phyloP scores from a whole-genome alignment of 1,140 invertebrate genomes.

The Psilanteris sp. region DNA sequence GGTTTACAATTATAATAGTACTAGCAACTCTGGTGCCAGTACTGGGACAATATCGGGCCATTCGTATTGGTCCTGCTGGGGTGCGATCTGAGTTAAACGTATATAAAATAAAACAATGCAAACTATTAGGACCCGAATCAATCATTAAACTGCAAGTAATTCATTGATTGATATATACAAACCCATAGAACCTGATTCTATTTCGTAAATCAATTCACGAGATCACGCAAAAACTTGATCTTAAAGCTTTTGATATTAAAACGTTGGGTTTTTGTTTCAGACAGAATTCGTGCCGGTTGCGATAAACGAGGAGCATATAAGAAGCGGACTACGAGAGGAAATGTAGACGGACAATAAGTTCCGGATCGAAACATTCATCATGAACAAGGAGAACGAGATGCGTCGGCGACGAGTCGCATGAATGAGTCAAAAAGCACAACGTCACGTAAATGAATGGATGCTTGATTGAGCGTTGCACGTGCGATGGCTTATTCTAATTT shows the following conservation, averaged over 20 bases:
- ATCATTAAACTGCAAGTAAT: constrained; percentile 28
- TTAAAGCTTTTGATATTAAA: constrained; percentile 41
- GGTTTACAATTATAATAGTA: too few relatives aligned
- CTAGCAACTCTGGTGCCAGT: too few relatives aligned
- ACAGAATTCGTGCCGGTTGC: constrained; percentile 19
- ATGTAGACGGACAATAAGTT: constrained; percentile 44
- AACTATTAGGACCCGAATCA: constrained; percentile 38
- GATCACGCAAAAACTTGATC: too few relatives aligned
- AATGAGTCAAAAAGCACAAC: constrained; percentile 26
- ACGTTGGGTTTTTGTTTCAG: constrained; percentile 38
- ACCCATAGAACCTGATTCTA: too few relatives aligned
- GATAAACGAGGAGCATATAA: constrained; percentile 11
- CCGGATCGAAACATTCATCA: constrained; percentile 25
- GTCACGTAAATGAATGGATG: constrained; percentile 36
- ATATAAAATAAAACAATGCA: constrained; percentile 22
- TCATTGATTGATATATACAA: too few relatives aligned
- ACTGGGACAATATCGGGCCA: too few relatives aligned
- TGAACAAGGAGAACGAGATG: constrained; percentile 19
- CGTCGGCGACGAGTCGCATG: constrained; percentile 23
- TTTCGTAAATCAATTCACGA: constrained; percentile 28
- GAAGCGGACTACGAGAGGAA: constrained; percentile 13
- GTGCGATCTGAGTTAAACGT: too few relatives aligned
- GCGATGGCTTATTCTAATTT: constrained; percentile 27
- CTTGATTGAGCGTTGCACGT: constrained; percentile 14
- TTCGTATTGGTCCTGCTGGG: too few relatives aligned